A percentile compares a stretch with the other conserved stretches of the same genome.
Conservation (phyloP, 2,888 invertebrate genomes). For the Spodoptera exigua region DNA sequence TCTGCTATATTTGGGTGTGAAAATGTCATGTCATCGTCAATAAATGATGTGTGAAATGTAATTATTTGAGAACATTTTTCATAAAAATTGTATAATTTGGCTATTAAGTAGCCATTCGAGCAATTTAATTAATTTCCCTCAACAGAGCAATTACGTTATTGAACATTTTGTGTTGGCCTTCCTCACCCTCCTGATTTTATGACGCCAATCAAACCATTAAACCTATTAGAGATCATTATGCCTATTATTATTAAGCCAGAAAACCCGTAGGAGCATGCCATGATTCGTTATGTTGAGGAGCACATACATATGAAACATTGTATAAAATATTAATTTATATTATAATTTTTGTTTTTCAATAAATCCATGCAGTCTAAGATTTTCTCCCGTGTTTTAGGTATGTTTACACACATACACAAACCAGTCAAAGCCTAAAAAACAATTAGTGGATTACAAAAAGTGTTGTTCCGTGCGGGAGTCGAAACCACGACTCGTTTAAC, state of each 20-base stretch:
- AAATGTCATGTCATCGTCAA: constrained; percentile 1
- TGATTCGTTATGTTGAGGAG: constrained; percentile 70
- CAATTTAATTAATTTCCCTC: constrained; percentile 72
- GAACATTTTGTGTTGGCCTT: constrained; percentile 31
- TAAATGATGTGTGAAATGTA: constrained; percentile 12
- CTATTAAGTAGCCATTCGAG: constrained; percentile 61
- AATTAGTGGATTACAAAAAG: too few species aligned
- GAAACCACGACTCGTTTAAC: too few species aligned
- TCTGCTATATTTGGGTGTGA: constrained; percentile 5
- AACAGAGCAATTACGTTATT: constrained; percentile 42
- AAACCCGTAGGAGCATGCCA: constrained; percentile 64
- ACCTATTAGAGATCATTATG: constrained; percentile 79
- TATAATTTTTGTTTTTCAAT: constrained; percentile 29
- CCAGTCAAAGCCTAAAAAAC: too few species aligned
- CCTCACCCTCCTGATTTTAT: constrained; percentile 73
- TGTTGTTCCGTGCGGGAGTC: too few species aligned
- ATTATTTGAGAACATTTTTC: constrained; percentile 5
- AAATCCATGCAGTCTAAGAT: too few species aligned
- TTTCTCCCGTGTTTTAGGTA: too few species aligned
- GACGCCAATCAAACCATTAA: constrained; percentile 80
- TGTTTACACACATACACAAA: too few species aligned
- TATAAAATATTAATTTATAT: constrained; percentile 27
- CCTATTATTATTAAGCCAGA: constrained; percentile 73
- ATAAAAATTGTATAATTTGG: constrained; percentile 1
- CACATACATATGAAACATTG: constrained; percentile 40